Conservation (phyloP, 1,140 invertebrate species). For the Luehdorfia chinensis region DNA sequence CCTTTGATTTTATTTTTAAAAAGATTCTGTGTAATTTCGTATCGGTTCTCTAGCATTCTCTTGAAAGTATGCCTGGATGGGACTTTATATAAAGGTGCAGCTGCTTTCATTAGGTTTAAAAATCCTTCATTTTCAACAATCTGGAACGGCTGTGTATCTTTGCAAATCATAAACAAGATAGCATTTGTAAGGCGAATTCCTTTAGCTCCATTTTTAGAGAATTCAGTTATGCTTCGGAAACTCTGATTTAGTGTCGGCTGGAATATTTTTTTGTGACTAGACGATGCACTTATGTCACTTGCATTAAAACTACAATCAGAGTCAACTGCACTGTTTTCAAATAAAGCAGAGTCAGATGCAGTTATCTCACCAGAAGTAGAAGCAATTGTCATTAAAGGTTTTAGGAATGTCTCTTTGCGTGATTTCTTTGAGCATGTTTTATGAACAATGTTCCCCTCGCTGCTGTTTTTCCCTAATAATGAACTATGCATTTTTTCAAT, state of each 20-base stretch:
- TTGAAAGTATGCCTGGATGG: too few species aligned
- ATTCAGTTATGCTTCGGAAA: too few species aligned
- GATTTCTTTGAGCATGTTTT: conserved; percentile 24
- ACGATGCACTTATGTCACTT: conserved; percentile 19
- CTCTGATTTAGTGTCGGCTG: too few species aligned
- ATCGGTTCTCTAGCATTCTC: conserved; percentile 28
- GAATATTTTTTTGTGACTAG: conserved; percentile 5
- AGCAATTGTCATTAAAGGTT: conserved; percentile 22
- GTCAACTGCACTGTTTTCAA: conserved; percentile 24
- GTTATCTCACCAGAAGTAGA: conserved; percentile 27
- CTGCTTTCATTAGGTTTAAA: conserved; percentile 34
- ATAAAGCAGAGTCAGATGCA: conserved; percentile 23
- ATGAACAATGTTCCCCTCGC: conserved; percentile 24
- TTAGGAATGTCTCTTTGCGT: conserved; percentile 19
- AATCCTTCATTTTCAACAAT: conserved; percentile 49
- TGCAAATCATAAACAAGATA: conserved; percentile 50
- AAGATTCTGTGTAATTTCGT: too few species aligned
- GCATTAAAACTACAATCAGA: neutral
- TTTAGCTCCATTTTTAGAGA: conserved; percentile 19
- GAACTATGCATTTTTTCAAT: conserved; percentile 30
- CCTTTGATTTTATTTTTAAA: conserved; percentile 24
- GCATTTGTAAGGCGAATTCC: conserved; percentile 14
- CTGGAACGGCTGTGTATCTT: conserved; percentile 49
- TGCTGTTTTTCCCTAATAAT: conserved; percentile 29
- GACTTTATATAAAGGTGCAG: conserved; percentile 33